Evolutionary conservation across 2,888 invertebrate species (phyloP), one percentile per base, ranked within the genome.

Genomic region (Cataglyphis cursor): DNA sequence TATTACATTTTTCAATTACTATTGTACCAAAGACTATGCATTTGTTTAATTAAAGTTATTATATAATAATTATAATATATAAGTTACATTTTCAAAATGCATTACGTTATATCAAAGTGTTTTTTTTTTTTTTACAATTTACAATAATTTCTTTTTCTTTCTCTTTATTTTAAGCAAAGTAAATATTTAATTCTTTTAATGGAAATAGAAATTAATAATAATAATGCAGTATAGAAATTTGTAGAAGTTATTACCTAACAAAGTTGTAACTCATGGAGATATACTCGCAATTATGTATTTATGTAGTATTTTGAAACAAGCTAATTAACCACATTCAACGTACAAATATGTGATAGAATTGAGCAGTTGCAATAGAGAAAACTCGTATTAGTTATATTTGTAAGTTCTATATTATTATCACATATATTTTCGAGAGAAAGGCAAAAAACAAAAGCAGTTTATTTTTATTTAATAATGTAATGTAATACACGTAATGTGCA

Each of bases 171-270:
- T 12, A 35, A 9, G 21, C 21, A 28, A 51, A 51, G 2, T 5
- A 41, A 15, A 10, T 31, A 2, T 24, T 38, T 15, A 57, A 24
- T 64, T 64, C 35, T 64, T 64, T 35, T 12, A 51, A 38, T 10
- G 6, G 18, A 64, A 75, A 51, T 64, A 64, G 51, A 75, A 64
- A 62, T 62, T 64, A 64, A n/a, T n/a, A n/a, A n/a, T n/a, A n/a
- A n/a, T n/a, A n/a, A 31, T 48, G 4, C 12, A 57, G 4, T 18
- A 75, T 35, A 21, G 24, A 57, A 75, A 75, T 64, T 48, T 75
- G 51, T 21, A 64, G 3, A 15, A 51, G 24, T 38, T 75, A 24
- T 24, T 62, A 59, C 3, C n/a, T 73, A 51, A 64, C 62, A 51
- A 48, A 64, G 21, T 75, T 51, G 12, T 59, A 75, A 75, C 38